Conservation (phyloP, 2,113 vertebrate species). For the Acanthisitta chloris region DNA sequence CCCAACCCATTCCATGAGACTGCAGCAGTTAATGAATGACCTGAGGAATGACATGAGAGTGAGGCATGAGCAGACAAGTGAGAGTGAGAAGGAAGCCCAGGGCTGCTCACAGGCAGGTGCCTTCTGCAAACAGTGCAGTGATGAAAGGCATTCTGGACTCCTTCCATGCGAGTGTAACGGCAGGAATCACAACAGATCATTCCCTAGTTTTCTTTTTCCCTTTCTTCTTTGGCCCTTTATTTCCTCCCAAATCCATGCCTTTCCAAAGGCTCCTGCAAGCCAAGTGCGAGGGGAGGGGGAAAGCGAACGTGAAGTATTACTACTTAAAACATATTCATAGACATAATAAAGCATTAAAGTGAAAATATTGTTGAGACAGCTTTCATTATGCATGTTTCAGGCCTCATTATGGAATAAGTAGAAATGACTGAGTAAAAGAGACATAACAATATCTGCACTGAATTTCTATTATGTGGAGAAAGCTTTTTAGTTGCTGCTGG, state of each 20-base stretch:
- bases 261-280: conserved; percentile 58
- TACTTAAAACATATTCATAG: conserved; percentile 83
- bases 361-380: conserved; percentile 95
- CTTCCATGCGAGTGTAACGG: conserved; percentile 3
- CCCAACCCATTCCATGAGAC: background rate
- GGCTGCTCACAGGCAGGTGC: background rate
- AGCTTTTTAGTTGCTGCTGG: conserved; percentile 72
- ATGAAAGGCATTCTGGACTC: conserved; percentile 23
- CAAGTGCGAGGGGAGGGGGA: background rate
- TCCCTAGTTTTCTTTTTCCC: background rate
- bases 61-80: background rate
- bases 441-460: conserved; percentile 83
- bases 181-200: conserved; percentile 50
- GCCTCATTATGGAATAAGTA: conserved; percentile 89
- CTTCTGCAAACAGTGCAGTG: conserved; percentile 41
- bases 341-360: conserved; percentile 94
- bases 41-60: background rate
- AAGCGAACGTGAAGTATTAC: conserved; percentile 74
- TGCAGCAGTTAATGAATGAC: background rate
- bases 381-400: conserved; percentile 91
- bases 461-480: conserved; percentile 87
- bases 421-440: conserved; percentile 88
- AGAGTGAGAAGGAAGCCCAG: background rate
- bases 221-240: background rate
- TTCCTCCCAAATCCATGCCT: background rate